Evolutionary conservation across 2,888 invertebrate genomes (phyloP).

Genomic region (Xestia xanthographa): DNA sequence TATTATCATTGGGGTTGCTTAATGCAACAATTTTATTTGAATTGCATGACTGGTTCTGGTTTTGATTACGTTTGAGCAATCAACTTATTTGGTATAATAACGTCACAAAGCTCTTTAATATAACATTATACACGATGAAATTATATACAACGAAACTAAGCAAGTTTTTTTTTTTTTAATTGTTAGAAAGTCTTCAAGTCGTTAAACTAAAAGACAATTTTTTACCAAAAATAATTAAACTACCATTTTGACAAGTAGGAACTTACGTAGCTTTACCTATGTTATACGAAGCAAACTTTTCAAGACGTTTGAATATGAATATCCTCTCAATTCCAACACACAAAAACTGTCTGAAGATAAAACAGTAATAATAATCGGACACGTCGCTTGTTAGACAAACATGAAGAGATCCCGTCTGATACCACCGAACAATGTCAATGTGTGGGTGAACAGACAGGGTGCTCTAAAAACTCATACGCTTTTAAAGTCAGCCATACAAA

Average conservation of each 20-base stretch:
- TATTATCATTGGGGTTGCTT: constrained; percentile 45
- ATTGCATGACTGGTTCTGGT: constrained; percentile 49
- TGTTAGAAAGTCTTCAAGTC: neutral
- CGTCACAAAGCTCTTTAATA: neutral
- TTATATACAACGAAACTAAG: neutral
- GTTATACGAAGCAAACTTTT: neutral
- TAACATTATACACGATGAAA: neutral
- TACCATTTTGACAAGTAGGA: neutral
- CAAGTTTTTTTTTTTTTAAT: neutral
- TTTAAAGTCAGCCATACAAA: constrained; percentile 66
- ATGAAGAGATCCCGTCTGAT: constrained; percentile 86
- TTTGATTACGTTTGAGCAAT: constrained; percentile 50
- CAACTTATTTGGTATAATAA: constrained; percentile 12
- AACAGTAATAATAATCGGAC: constrained; percentile 88
- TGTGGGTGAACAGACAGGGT: constrained; percentile 84
- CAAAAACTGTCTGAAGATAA: constrained; percentile 77
- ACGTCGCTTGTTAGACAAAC: constrained; percentile 90
- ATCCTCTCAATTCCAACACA: constrained; percentile 73
- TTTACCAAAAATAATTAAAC: neutral
- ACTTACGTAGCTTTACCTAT: neutral
- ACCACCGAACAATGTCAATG: constrained; percentile 84
- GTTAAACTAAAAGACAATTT: neutral
- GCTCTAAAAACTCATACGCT: constrained; percentile 71
- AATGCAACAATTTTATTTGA: constrained; percentile 41
- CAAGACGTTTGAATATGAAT: constrained; percentile 14